Evolutionary conservation across 2,888 invertebrate species (phyloP).

Genomic region (Drosophila fungiperda): DNA sequence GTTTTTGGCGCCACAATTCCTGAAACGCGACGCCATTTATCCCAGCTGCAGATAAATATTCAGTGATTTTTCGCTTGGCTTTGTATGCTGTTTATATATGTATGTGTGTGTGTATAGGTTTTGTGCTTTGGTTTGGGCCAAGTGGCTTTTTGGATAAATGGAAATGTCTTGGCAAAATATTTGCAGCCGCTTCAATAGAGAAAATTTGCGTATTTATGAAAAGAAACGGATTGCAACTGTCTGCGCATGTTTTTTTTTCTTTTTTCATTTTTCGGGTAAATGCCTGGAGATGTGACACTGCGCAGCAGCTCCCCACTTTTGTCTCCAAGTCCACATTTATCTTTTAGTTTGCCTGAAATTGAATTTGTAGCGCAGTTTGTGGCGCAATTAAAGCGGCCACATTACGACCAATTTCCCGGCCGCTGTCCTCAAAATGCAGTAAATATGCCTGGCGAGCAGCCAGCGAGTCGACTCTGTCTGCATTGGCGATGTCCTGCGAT

Average conservation of each 20-base stretch:
- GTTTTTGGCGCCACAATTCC: conserved; percentile 78
- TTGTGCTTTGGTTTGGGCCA: conserved; percentile 19
- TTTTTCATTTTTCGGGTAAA: conserved; percentile 4
- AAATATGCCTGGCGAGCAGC: conserved; percentile 72
- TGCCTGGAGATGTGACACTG: background rate
- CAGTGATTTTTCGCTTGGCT: conserved; percentile 34
- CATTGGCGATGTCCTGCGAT: conserved; percentile 37
- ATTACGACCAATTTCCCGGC: conserved; percentile 30
- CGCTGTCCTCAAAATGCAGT: conserved; percentile 62
- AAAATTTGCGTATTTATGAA: conserved; percentile 73
- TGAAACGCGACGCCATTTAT: conserved; percentile 48
- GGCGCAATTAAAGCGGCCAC: conserved; percentile 70
- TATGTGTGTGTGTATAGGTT: conserved; percentile 3
- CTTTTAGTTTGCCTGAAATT: conserved; percentile 40
- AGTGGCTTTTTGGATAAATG: conserved; percentile 50
- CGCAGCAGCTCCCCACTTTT: background rate
- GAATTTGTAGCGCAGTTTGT: conserved; percentile 63
- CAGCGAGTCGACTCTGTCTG: conserved; percentile 52
- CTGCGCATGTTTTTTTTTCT: conserved; percentile 13
- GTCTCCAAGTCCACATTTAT: background rate
- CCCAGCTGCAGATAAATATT: conserved; percentile 27
- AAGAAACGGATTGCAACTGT: conserved; percentile 37
- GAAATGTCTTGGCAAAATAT: conserved; percentile 68
- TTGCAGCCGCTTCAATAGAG: conserved; percentile 47
- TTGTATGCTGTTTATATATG: conserved; percentile 11